Base-by-base conservation (phyloP, 2,888 invertebrate species). In the Tetramorium bicarinatum region DNA sequence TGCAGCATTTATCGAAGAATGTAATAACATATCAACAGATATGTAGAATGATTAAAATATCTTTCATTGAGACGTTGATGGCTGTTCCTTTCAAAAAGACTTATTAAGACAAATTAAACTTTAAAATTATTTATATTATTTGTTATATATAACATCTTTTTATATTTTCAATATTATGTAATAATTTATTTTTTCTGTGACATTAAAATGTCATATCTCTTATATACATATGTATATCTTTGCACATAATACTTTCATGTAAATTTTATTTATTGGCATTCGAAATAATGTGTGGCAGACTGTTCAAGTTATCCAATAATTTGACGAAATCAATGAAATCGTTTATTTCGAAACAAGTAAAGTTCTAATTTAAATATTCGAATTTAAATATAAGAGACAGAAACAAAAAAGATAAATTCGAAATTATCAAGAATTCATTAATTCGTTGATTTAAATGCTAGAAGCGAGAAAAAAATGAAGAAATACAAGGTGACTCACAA, bases 401-500 rank as follows among this genome's bases (percentile, higher is more conserved):
- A 34, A 34, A 4, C 29, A 4, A 34, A 34, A 34, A 34, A 34
- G 29, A 34, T 34, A 34, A 0, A 84, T 84, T 88, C 72, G 56
- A 11, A 29, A 61, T 15, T 29, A 72, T 52, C 15, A 18, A 34
- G 52, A 49, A 61, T 84, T 88, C 82, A 52, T 59, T 69, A 88
- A 85, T n/a, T 21, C 38, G 9, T 29, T 59, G n/a, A 82, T 67
- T 72, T 56, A 64, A 59, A 69, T 2, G 56, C 52, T 44, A 80
- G 83, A 85, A 84, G 87, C 56, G 47, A 72, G 13, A 49, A 72
- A 69, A 69, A 71, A 79, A 49, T 67, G 61, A 54, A 75, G 41
- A 84, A 85, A 76, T 61, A 81, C 49, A 18, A 64, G 67, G n/a
- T 89, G 87, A 90, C 83, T 89, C 88, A 90, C 29, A 66, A 47